A percentile compares a stretch with the other conserved stretches of the same genome.
Conservation (phyloP, 2,113 vertebrate genomes). For the Festucalex cinctus region DNA sequence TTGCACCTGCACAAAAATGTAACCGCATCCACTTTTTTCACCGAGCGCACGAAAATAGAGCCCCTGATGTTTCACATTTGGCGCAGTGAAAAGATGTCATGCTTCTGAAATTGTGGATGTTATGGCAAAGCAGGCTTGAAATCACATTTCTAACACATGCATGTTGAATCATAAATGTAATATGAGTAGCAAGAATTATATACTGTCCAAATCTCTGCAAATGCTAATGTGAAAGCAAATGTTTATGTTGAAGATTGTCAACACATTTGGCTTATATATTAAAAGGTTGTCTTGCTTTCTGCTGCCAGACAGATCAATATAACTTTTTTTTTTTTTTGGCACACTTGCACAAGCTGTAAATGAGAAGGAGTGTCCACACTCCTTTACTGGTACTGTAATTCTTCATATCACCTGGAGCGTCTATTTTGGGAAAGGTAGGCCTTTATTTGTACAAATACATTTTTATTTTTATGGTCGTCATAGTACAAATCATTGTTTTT, state of each 20-base stretch:
- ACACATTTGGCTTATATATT: not conserved
- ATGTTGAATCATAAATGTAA: not conserved
- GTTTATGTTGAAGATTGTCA: not conserved
- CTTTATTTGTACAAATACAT: not conserved
- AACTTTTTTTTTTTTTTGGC: no score
- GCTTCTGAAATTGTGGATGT: not conserved
- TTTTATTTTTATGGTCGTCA: not conserved
- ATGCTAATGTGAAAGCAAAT: not conserved
- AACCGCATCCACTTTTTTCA: no score
- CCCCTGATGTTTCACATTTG: not conserved
- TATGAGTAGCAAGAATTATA: not conserved
- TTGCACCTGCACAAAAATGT: not conserved
- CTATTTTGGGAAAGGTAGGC: not conserved
- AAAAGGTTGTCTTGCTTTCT: not conserved
- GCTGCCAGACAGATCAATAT: not conserved
- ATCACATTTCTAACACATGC: not conserved
- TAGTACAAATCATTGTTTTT: not conserved
- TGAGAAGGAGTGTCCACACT: not conserved
- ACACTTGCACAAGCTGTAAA: not conserved
- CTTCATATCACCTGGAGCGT: not conserved
- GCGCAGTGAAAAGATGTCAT: not conserved
- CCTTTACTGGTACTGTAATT: not conserved
- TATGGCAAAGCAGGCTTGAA: not conserved
- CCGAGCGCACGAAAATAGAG: not conserved
- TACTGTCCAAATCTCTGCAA: not conserved